Percentiles rank a stretch among this genome's conserved stretches.
phyloP scores from a whole-genome alignment of 2,888 invertebrate species.

The Acrocyrtus sp. region DNA sequence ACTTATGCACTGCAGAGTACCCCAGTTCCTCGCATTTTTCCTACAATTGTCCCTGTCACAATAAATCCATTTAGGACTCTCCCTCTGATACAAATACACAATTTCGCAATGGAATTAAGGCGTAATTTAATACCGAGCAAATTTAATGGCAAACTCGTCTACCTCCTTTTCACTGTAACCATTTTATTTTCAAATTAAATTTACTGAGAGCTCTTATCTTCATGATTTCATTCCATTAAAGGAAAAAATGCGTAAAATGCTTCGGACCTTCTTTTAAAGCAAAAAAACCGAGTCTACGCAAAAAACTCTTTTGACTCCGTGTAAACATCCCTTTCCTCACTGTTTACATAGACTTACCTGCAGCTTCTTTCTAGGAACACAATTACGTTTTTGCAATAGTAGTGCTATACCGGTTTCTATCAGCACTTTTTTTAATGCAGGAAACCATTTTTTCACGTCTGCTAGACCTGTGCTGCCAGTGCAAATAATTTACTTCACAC shows the following conservation, averaged over 20 bases:
- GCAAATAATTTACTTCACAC: constrained; percentile 2
- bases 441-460: background rate
- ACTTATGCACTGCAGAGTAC: too few relatives aligned
- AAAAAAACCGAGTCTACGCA: too few relatives aligned
- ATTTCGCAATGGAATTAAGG: too few relatives aligned
- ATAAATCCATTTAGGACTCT: background rate
- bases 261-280: too few relatives aligned
- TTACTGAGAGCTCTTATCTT: too few relatives aligned
- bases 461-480: background rate
- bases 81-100: too few relatives aligned
- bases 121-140: too few relatives aligned
- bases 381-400: background rate
- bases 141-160: too few relatives aligned
- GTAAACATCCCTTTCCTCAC: background rate
- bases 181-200: too few relatives aligned
- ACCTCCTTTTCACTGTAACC: too few relatives aligned
- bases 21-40: background rate
- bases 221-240: too few relatives aligned
- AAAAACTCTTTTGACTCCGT: background rate
- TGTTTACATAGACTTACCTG: background rate
- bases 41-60: background rate
- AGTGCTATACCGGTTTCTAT: background rate
- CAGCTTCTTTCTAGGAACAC: background rate
- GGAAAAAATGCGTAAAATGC: too few relatives aligned
- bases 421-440: background rate